Conservation (phyloP, 2,888 invertebrate species). For the Nezara viridula region DNA sequence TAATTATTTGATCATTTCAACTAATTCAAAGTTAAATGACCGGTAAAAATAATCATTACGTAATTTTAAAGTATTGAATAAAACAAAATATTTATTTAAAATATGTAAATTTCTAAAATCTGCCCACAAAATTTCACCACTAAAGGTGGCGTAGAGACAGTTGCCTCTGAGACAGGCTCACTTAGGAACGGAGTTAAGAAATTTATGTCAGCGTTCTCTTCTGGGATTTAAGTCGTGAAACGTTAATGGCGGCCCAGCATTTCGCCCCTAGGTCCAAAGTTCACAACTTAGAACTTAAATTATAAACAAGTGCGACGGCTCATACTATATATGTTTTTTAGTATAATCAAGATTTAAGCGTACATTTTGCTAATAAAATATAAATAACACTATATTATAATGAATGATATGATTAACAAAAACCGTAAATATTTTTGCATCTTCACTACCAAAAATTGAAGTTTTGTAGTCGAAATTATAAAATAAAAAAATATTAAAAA, state of each 20-base stretch:
- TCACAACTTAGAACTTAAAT: neutral
- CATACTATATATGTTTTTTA: neutral
- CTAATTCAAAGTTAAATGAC: no score
- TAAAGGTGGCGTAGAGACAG: neutral
- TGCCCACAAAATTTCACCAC: neutral
- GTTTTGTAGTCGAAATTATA: no score
- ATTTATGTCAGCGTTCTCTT: constrained; percentile 9
- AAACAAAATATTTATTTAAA: no score
- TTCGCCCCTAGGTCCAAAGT: neutral
- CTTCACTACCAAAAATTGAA: no score
- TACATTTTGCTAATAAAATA: no score
- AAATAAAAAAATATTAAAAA: no score
- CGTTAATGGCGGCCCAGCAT: neutral
- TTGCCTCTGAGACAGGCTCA: neutral
- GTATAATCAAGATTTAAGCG: neutral
- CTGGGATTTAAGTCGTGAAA: neutral
- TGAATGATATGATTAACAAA: no score
- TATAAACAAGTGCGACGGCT: neutral
- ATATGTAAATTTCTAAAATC: neutral
- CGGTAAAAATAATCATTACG: no score
- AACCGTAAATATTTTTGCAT: no score
- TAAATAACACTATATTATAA: no score
- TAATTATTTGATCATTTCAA: no score
- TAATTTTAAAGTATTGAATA: no score
- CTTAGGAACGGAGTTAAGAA: neutral